These are phyloP conservation scores for Cremastinae sp. DNA, from an alignment of 2,888 invertebrate genomes.

Conservation along the genomic window DNA sequence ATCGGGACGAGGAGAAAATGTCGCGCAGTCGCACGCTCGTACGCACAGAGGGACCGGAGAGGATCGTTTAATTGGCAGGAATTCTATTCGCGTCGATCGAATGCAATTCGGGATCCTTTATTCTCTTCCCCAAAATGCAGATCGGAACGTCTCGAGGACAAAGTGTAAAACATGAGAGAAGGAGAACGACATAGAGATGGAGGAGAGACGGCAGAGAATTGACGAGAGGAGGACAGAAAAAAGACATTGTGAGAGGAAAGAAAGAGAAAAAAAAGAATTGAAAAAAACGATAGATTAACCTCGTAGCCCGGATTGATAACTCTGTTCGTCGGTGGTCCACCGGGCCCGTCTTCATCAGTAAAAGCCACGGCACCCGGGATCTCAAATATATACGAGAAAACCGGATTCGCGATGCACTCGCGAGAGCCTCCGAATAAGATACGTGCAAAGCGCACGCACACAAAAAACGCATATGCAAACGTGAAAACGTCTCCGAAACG, in stretches of 20 bases:
- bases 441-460: neutral
- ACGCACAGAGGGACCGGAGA: conserved; percentile 37
- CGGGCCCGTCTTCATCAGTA: conserved; percentile 50
- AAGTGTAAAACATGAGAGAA: conserved; percentile 19
- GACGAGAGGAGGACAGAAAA: conserved; percentile 18
- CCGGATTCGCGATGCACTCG: conserved; percentile 56
- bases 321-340: conserved; percentile 65
- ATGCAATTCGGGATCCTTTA: conserved; percentile 33
- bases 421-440: no score
- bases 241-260: conserved; percentile 20
- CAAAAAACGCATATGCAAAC: neutral
- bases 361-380: conserved; percentile 34
- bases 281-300: conserved; percentile 62
- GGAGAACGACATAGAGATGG: no score
- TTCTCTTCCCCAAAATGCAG: conserved; percentile 44
- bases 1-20: conserved; percentile 27
- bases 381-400: conserved; percentile 26
- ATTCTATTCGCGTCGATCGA: conserved; percentile 59
- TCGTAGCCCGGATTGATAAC: conserved; percentile 66
- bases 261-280: conserved; percentile 21
- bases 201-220: conserved; percentile 16
- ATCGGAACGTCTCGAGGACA: conserved; percentile 15
- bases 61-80: conserved; percentile 62
- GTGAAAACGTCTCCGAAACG: conserved; percentile 18
- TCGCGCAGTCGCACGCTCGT: conserved; percentile 14